A percentile compares a stretch with the other conserved stretches of the same genome.
phyloP scores from a whole-genome alignment of 2,113 vertebrate genomes.

The Brachionichthys hirsutus region DNA sequence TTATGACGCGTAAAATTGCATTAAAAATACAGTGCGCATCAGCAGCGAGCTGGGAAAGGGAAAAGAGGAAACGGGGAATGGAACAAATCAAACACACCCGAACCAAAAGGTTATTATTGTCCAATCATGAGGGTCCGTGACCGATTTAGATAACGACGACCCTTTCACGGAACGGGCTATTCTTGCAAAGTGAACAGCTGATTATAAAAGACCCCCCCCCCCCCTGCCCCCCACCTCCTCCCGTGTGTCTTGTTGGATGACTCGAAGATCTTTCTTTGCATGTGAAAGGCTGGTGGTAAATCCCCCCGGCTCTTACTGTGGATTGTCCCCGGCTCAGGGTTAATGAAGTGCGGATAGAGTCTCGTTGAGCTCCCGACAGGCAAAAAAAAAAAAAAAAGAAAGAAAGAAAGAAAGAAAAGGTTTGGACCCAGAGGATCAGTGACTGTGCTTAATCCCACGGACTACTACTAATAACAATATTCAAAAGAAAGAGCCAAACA shows the following conservation, averaged over 20 bases:
- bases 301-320: conserved; percentile 80
- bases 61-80: neutral
- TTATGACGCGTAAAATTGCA: conserved; percentile 69
- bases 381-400: conserved; percentile 86
- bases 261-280: conserved; percentile 81
- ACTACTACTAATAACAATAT: conserved; percentile 76
- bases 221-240: conserved; percentile 11
- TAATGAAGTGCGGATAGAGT: conserved; percentile 99
- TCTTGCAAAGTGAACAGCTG: conserved; percentile 85
- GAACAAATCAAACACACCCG: conserved; percentile 19
- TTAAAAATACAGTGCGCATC: conserved; percentile 62
- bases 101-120: conserved; percentile 57
- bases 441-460: conserved; percentile 97
- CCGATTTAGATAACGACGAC: conserved; percentile 72
- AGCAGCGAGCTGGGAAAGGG: conserved; percentile 30
- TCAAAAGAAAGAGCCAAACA: conserved; percentile 87
- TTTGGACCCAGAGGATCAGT: conserved; percentile 95
- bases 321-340: conserved; percentile 90
- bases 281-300: conserved; percentile 91
- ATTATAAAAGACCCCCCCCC: conserved; percentile 77
- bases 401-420: conserved; percentile 84
- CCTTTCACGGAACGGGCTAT: conserved; percentile 49
- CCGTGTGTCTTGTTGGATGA: conserved; percentile 73
- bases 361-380: conserved; percentile 90
- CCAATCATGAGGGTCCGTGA: conserved; percentile 72